Evolutionary conservation across 2,888 invertebrate genomes (phyloP).

Genomic region (Gari tellinella): DNA sequence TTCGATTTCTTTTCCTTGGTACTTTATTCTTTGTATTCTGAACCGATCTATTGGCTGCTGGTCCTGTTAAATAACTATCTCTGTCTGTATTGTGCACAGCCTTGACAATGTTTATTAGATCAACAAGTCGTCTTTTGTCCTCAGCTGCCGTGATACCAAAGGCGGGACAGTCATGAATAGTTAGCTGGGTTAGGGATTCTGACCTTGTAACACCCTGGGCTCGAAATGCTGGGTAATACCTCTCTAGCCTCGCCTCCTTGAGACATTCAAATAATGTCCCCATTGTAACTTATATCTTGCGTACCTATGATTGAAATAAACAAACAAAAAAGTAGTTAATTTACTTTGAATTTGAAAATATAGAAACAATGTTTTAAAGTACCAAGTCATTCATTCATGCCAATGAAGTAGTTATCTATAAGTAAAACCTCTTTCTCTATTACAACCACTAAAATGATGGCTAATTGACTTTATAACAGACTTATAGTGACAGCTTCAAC

Average conservation of each 20-base stretch:
- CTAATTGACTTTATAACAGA: too few relatives aligned
- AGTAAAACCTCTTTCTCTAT: too few relatives aligned
- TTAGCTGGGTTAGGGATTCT: conserved; percentile 76
- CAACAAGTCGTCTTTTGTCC: conserved; percentile 78
- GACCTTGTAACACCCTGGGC: conserved; percentile 79
- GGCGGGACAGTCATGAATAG: conserved; percentile 77
- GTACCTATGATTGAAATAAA: too few relatives aligned
- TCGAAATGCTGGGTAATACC: conserved; percentile 80
- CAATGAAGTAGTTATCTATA: too few relatives aligned
- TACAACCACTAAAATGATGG: too few relatives aligned
- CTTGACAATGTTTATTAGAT: conserved; percentile 81
- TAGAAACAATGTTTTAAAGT: too few relatives aligned
- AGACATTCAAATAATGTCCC: conserved; percentile 80
- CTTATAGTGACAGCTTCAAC: too few relatives aligned
- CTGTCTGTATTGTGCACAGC: conserved; percentile 73
- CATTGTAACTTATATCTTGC: conserved; percentile 48
- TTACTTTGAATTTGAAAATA: too few relatives aligned
- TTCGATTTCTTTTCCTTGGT: conserved; percentile 65
- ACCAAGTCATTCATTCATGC: too few relatives aligned
- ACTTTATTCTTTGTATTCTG: conserved; percentile 49
- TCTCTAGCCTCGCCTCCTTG: conserved; percentile 80
- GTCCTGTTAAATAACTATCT: conserved; percentile 36
- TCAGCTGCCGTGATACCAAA: conserved; percentile 79
- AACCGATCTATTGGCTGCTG: conserved; percentile 25
- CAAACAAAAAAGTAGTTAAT: too few relatives aligned